A percentile compares a stretch with the other conserved stretches of the same genome.
phyloP scores from a whole-genome alignment of 2,797 vertebrate species.

The Chaetophractus vellerosus region DNA sequence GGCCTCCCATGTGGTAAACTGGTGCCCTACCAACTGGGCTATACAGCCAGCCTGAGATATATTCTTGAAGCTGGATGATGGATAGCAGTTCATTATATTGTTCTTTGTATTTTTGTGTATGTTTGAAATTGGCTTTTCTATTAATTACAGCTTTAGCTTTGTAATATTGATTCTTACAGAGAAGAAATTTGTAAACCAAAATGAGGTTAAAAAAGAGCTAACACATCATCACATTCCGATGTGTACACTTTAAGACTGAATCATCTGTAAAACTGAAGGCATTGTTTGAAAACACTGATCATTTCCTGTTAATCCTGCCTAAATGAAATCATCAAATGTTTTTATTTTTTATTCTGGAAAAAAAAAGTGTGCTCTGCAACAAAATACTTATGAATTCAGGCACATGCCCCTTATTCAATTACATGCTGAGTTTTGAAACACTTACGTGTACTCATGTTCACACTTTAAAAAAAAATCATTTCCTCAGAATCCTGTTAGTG shows the following conservation, averaged over 20 bases:
- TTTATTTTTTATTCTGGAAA: constrained; percentile 15
- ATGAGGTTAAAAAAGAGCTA: neutral
- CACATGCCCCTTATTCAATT: neutral
- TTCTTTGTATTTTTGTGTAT: constrained; percentile 15
- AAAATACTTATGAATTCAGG: constrained; percentile 57
- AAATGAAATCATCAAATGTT: constrained; percentile 67
- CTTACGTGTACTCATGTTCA: neutral
- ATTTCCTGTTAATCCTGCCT: constrained; percentile 61
- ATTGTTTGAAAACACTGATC: constrained; percentile 54
- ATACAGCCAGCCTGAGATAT: no score
- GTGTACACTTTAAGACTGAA: constrained; percentile 30
- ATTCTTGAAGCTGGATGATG: constrained; percentile 22
- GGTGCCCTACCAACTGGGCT: no score
- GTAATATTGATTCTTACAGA: neutral
- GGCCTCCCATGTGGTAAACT: no score
- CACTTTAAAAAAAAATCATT: constrained; percentile 14
- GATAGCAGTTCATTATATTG: neutral
- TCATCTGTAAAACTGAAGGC: constrained; percentile 52
- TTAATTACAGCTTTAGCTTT: constrained; percentile 6
- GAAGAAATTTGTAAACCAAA: constrained; percentile 44
- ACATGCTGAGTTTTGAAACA: neutral
- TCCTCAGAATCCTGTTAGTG: neutral
- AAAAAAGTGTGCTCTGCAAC: constrained; percentile 10
- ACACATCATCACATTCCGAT: constrained; percentile 45
- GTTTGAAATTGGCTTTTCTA: constrained; percentile 46